Evolutionary conservation across 2,797 vertebrate genomes (phyloP).

Genomic region (Sebastiscus tertius): DNA sequence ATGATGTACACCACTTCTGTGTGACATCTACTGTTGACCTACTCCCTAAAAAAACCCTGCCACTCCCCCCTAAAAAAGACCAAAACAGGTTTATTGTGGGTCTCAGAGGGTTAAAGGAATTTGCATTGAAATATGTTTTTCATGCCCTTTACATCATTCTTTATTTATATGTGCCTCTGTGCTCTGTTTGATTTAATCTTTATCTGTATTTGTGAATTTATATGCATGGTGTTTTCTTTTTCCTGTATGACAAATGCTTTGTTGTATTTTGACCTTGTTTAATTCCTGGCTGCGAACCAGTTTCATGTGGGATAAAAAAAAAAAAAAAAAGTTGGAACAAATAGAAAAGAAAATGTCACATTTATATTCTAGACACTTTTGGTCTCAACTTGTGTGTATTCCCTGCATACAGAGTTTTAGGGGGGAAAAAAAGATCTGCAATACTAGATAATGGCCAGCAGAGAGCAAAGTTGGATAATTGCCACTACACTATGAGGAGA

Average conservation of each 20-base stretch:
- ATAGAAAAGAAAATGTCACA: conserved; percentile 11
- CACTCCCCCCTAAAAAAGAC: too few relatives aligned
- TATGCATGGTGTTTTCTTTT: neutral
- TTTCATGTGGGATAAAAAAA: neutral
- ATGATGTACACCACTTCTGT: too few relatives aligned
- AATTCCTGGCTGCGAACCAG: neutral
- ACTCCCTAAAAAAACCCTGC: too few relatives aligned
- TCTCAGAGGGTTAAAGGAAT: neutral
- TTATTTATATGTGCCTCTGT: neutral
- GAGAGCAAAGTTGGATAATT: conserved; percentile 77
- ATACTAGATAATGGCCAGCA: conserved; percentile 71
- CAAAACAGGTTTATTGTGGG: accelerated
- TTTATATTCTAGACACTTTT: conserved; percentile 2
- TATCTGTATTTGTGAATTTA: neutral
- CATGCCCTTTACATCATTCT: neutral
- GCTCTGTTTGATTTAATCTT: neutral
- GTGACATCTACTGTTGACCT: too few relatives aligned
- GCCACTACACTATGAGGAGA: conserved; percentile 9
- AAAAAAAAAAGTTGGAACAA: neutral
- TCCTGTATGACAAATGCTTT: neutral
- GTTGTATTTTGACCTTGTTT: neutral
- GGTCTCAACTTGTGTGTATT: neutral
- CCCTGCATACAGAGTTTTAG: neutral
- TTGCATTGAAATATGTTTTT: neutral
- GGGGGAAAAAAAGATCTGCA: conserved; percentile 45